Conservation (phyloP, 2,113 vertebrate species). For the Procavia capensis region DNA sequence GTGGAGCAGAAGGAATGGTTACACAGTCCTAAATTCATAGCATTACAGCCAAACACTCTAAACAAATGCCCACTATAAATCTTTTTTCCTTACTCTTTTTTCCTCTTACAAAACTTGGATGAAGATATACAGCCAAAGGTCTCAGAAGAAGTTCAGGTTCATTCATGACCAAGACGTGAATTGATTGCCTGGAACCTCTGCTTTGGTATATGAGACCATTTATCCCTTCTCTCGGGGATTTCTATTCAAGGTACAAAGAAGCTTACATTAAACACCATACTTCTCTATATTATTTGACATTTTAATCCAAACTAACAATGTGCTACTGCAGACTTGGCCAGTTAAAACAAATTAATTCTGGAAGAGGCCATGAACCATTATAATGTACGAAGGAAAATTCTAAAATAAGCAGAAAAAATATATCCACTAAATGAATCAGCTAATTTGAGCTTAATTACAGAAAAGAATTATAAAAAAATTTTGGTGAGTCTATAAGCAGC, state of each 20-base stretch:
- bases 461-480: not conserved
- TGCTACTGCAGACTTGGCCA: not conserved
- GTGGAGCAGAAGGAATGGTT: not conserved
- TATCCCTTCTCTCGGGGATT: not conserved
- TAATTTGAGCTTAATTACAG: not conserved
- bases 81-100: not conserved
- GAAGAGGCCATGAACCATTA: not conserved
- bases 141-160: not conserved
- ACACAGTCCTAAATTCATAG: not conserved
- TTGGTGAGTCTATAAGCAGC: not conserved
- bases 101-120: not conserved
- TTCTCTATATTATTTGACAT: not conserved
- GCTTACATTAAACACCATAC: not conserved
- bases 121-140: rapidly evolving
- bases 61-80: not conserved
- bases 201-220: not conserved
- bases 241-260: not conserved
- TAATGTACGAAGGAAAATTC: not conserved
- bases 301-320: not conserved
- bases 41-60: not conserved
- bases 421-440: not conserved
- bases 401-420: not conserved
- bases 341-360: not conserved
- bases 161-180: rapidly evolving
- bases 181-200: not conserved